phyloP scores from a whole-genome alignment of 2,113 vertebrate species.

The Amia ocellicauda region DNA sequence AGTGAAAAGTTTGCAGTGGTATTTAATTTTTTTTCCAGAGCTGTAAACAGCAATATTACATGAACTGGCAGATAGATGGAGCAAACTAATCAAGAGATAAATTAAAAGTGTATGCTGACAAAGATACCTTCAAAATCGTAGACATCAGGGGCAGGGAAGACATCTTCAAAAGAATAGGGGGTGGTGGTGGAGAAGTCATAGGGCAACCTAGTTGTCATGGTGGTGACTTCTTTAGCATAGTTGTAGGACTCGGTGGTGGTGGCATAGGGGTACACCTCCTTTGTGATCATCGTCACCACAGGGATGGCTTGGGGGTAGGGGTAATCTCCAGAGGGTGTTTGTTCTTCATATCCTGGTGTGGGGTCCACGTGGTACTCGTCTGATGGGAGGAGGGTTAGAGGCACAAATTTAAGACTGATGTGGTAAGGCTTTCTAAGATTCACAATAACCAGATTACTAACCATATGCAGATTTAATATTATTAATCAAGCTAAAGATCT shows the following conservation, averaged over 20 bases:
- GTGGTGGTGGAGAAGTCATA: slow-evolving; percentile 8
- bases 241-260: slow-evolving; percentile 54
- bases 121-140: slow-evolving; percentile 18
- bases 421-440: not conserved
- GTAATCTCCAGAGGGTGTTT: slow-evolving; percentile 46
- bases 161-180: slow-evolving; percentile 16
- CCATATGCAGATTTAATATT: too few relatives aligned
- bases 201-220: slow-evolving; percentile 47
- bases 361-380: slow-evolving; percentile 46
- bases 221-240: slow-evolving; percentile 61
- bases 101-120: too few relatives aligned
- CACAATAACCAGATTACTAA: too few relatives aligned
- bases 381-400: slow-evolving; percentile 4
- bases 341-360: slow-evolving; percentile 44
- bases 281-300: slow-evolving; percentile 65
- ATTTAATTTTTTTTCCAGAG: too few relatives aligned
- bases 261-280: slow-evolving; percentile 53
- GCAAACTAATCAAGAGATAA: too few relatives aligned
- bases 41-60: too few relatives aligned
- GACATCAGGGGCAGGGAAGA: slow-evolving; percentile 29
- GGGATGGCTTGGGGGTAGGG: slow-evolving; percentile 42
- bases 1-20: too few relatives aligned
- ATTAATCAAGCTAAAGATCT: too few relatives aligned
- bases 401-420: not conserved
- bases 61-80: too few relatives aligned